These are phyloP conservation scores for Eucera pruinosa DNA, from an alignment of 2,888 invertebrate genomes.

Conservation along the genomic window DNA sequence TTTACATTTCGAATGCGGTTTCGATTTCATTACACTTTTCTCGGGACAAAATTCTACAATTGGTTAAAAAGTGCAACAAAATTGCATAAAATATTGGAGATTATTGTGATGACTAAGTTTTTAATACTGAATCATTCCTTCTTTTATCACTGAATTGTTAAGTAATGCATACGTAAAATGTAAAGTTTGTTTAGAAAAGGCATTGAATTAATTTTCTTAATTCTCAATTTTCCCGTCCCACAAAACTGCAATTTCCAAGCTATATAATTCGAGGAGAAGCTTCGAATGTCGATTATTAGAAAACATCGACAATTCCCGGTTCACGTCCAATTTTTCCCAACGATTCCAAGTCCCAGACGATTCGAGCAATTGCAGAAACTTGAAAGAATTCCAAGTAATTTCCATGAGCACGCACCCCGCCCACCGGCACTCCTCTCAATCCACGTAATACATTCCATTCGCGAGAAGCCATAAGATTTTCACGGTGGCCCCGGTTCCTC, in stretches of 20 bases:
- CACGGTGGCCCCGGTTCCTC: slow-evolving; percentile 27
- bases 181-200: too few species aligned
- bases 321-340: background rate
- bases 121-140: too few species aligned
- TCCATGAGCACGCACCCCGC: slow-evolving; percentile 45
- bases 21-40: too few species aligned
- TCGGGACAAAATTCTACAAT: too few species aligned
- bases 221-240: too few species aligned
- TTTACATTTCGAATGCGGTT: too few species aligned
- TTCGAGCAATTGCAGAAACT: slow-evolving; percentile 19
- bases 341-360: background rate
- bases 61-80: too few species aligned
- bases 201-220: too few species aligned
- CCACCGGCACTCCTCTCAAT: background rate
- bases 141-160: too few species aligned
- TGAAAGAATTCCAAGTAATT: slow-evolving; percentile 60
- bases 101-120: too few species aligned
- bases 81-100: too few species aligned
- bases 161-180: too few species aligned
- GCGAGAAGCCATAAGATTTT: slow-evolving; percentile 49
- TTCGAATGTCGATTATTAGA: background rate
- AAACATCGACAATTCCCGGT: background rate
- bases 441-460: slow-evolving; percentile 62
- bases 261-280: background rate
- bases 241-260: background rate